Evolutionary conservation across 2,888 invertebrate species (phyloP).

Genomic region (Abscondita cerata): DNA sequence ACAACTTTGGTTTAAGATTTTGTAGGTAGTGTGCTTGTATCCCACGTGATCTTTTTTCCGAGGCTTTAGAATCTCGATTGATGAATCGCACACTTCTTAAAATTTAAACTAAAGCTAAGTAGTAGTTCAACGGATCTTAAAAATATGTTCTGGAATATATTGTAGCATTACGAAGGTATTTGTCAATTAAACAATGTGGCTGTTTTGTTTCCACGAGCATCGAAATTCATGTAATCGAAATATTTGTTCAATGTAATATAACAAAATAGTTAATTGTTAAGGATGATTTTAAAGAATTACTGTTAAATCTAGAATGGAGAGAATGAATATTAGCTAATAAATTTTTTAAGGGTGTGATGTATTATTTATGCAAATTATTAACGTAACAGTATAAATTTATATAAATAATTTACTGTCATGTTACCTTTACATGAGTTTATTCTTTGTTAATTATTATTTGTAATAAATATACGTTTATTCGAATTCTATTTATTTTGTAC

Average conservation of each 20-base stretch:
- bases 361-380: constrained; percentile 23
- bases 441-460: constrained; percentile 43
- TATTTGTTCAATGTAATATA: constrained; percentile 1
- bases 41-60: too few species aligned
- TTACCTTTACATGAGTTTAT: constrained; percentile 38
- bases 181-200: constrained; percentile 2
- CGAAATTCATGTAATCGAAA: constrained; percentile 8
- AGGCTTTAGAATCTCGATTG: too few species aligned
- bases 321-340: not conserved
- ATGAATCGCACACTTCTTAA: too few species aligned
- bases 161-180: not conserved
- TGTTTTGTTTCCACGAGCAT: not conserved
- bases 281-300: not conserved
- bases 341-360: constrained; percentile 19
- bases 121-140: too few species aligned
- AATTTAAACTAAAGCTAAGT: too few species aligned
- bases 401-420: constrained; percentile 30
- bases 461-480: constrained; percentile 41
- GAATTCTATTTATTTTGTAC: constrained; percentile 8
- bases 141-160: not conserved
- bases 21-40: too few species aligned
- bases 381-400: constrained; percentile 19
- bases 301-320: not conserved
- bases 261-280: constrained; percentile 5
- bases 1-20: too few species aligned